These are phyloP conservation scores for Distichodus sexfasciatus DNA, from an alignment of 2,797 vertebrate species.

Conservation along the genomic window DNA sequence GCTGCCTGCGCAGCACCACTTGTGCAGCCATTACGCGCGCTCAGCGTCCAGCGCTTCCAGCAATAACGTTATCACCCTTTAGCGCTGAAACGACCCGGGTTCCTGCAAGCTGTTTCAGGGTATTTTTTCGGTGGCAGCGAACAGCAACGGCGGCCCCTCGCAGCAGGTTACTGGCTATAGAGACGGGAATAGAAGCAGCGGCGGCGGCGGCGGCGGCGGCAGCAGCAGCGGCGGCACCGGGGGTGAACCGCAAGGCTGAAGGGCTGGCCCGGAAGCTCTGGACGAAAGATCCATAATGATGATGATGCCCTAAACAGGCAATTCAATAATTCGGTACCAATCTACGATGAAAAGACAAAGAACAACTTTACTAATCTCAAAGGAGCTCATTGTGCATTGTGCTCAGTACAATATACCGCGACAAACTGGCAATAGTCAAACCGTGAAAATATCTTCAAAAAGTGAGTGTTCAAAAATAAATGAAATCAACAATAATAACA, in stretches of 20 bases:
- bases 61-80: slow-evolving; percentile 99
- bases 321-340: too few relatives aligned
- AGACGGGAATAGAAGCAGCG: slow-evolving; percentile 83
- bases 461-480: too few relatives aligned
- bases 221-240: slow-evolving; percentile 58
- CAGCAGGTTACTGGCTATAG: slow-evolving; percentile 85
- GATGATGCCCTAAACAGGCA: too few relatives aligned
- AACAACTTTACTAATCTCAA: too few relatives aligned
- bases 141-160: slow-evolving; percentile 85
- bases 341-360: too few relatives aligned
- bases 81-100: slow-evolving; percentile 95
- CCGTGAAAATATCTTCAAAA: too few relatives aligned
- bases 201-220: slow-evolving; percentile 62
- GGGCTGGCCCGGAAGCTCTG: slow-evolving; percentile 77
- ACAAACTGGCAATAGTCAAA: too few relatives aligned
- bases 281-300: slow-evolving; percentile 86
- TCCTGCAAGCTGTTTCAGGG: slow-evolving; percentile 94
- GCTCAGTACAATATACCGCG: too few relatives aligned
- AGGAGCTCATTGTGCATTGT: too few relatives aligned
- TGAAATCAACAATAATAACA: too few relatives aligned
- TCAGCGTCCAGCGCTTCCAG: slow-evolving; percentile 98
- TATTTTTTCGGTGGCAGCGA: slow-evolving; percentile 94
- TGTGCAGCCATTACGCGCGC: slow-evolving; percentile 96
- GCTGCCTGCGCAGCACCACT: slow-evolving; percentile 92
- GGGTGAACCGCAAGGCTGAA: slow-evolving; percentile 78